A percentile compares a stretch with the other conserved stretches of the same genome.
phyloP scores from a whole-genome alignment of 2,888 invertebrate genomes.

The Troilus luridus region DNA sequence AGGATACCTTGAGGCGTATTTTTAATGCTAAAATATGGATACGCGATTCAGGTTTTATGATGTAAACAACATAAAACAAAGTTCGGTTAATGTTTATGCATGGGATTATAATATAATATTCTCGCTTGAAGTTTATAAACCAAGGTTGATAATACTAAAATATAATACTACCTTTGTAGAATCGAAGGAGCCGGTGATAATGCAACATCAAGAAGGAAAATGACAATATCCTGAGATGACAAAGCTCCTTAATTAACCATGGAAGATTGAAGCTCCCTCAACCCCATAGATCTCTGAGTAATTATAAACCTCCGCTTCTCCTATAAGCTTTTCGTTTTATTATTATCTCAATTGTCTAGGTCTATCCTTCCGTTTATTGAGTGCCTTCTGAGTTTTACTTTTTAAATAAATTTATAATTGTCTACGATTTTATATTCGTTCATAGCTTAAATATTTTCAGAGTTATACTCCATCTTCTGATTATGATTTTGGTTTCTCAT shows the following conservation, averaged over 20 bases:
- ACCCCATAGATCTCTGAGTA: not conserved
- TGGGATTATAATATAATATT: not conserved
- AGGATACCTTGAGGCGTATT: too few species aligned
- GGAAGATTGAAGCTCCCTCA: conserved; percentile 11
- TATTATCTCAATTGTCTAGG: not conserved
- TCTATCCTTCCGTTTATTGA: not conserved
- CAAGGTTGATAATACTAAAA: not conserved
- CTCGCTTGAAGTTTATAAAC: not conserved
- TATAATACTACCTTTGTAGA: not conserved
- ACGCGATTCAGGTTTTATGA: too few species aligned
- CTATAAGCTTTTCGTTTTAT: not conserved
- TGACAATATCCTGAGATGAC: not conserved
- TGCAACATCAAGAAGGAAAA: not conserved
- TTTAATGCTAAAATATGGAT: too few species aligned
- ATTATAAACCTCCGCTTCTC: not conserved
- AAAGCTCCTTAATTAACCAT: conserved; percentile 14
- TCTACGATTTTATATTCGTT: too few species aligned
- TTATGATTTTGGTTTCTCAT: too few species aligned
- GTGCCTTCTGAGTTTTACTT: too few species aligned
- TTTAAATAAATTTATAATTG: too few species aligned
- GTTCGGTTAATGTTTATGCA: too few species aligned
- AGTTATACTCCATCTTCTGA: too few species aligned
- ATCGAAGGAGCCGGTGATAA: not conserved
- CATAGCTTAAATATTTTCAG: too few species aligned
- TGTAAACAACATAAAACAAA: too few species aligned